Base-by-base conservation (phyloP, 2,888 invertebrate genomes). In the Chesias legatella region DNA sequence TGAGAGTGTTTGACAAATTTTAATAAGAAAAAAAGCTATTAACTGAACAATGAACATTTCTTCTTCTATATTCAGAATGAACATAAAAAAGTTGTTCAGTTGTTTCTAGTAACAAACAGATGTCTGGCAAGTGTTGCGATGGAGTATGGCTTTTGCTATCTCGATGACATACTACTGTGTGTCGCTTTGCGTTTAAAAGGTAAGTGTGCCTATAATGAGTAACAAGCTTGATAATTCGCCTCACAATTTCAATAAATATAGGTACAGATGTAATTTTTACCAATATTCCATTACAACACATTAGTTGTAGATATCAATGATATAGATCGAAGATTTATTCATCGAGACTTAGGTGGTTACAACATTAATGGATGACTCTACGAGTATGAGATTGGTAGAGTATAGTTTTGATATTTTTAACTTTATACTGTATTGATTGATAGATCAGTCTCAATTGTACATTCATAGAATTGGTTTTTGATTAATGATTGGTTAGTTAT, bases 211-310 rank as follows among this genome's bases (percentile, higher is more conserved):
- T 76, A 61, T 33, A 37, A 58, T 55, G 63, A 57, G 49, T 67
- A 66, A 34, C 44, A 36, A 38, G 46, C 44, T 56, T 61, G 29
- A 32, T 68, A 65, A 72, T 67, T 45, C 49, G 76, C 77, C 77
- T 74, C 47, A 57, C 59, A 62, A 54, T 65, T 24, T 21, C 3
- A 6, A n/a, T 54, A 60, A 67, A 56, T 53, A 43, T 64, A 55
- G 60, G 47, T 56, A 50, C 51, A 56, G 60, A 38, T 41, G 39
- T 37, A 37, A 59, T 39, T 10, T 23, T 59, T 61, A 79, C 72
- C 73, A 66, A 80, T 85, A 84, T 85, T 85, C 83, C 85, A 84
- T 85, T 85, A 81, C 84, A 84, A 84, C 84, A 84, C 84, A 57
- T 63, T 71, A 67, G 65, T 65, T 39, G 69, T 80, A 80, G 75